Percentiles rank a stretch among this genome's conserved stretches.
Evolutionary conservation across 2,113 vertebrate species (phyloP).

Genomic region (Phaetusa simplex): DNA sequence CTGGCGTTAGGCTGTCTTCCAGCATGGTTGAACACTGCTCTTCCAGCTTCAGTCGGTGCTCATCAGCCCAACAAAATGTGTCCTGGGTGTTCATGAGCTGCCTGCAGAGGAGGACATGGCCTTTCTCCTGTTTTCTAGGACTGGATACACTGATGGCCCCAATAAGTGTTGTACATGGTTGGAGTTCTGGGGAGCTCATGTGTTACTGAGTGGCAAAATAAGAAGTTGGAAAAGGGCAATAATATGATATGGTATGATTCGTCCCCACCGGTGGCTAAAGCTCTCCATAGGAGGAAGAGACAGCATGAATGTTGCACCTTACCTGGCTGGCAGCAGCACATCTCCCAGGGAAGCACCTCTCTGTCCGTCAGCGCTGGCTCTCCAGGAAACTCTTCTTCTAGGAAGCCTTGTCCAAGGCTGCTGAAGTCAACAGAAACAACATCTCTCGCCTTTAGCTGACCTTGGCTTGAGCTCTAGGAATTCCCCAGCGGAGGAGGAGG

Average conservation of each 20-base stretch:
- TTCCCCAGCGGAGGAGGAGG: neutral
- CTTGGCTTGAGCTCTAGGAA: neutral
- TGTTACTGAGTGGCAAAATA: neutral
- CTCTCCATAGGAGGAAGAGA: neutral
- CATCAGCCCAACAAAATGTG: neutral
- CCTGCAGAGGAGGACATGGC: neutral
- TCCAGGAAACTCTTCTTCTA: neutral
- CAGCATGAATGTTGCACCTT: neutral
- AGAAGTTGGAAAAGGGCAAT: neutral
- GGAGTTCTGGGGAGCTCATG: neutral
- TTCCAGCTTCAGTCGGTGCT: neutral
- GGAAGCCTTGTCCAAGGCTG: neutral
- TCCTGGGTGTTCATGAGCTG: neutral
- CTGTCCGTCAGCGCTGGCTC: neutral
- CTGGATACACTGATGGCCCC: neutral
- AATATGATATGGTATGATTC: no score
- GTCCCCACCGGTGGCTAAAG: neutral
- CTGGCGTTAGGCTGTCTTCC: neutral
- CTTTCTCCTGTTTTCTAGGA: neutral
- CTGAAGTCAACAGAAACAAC: neutral
- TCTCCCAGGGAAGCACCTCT: neutral
- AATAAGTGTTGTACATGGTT: accelerated
- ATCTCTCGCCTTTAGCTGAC: neutral
- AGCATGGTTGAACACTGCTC: neutral
- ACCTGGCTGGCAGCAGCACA: accelerated